Percentiles rank a stretch among this genome's conserved stretches.
These are phyloP conservation scores for Crocodylus rhombifer DNA, from an alignment of 2,797 vertebrate genomes.

Conservation along the genomic window DNA sequence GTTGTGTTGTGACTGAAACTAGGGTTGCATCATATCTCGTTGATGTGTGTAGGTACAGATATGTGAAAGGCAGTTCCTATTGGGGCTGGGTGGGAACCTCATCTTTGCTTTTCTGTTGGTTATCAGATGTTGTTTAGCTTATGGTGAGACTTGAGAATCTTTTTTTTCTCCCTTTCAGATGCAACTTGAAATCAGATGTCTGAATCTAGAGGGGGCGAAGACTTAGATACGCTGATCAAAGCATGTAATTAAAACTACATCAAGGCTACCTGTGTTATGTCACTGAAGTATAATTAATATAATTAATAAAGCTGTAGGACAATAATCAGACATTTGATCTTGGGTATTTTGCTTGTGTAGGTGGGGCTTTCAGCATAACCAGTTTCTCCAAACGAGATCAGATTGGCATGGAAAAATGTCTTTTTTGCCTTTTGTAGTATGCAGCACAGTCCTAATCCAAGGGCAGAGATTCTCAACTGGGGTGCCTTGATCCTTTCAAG, in stretches of 20 bases:
- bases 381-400: background rate
- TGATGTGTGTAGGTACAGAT: background rate
- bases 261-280: background rate
- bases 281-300: rapidly evolving
- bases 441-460: no score
- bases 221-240: background rate
- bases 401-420: background rate
- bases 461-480: no score
- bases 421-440: no score
- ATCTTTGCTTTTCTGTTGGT: background rate
- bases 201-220: background rate
- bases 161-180: background rate
- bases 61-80: background rate
- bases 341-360: background rate
- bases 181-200: background rate
- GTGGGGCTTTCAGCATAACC: background rate
- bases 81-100: background rate
- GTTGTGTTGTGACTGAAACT: background rate
- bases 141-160: background rate
- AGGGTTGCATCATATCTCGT: background rate
- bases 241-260: background rate
- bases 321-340: background rate
- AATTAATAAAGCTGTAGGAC: background rate
- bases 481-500: no score
- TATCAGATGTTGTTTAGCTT: background rate